Percentiles rank a stretch among this genome's conserved stretches.
These are phyloP conservation scores for Lagothrix lagotricha DNA, from an alignment of 2,797 vertebrate genomes.

Conservation along the genomic window DNA sequence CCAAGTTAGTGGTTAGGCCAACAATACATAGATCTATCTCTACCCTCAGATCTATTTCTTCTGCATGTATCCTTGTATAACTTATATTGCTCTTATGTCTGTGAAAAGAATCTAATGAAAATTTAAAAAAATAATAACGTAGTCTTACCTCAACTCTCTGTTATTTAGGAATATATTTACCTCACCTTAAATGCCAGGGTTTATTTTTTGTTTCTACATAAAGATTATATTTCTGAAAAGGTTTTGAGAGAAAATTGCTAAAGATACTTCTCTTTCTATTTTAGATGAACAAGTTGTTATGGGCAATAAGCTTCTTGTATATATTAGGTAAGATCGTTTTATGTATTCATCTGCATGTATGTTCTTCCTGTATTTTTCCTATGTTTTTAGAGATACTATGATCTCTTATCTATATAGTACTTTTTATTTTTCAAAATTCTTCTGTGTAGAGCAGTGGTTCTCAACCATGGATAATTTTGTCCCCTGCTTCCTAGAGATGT, in stretches of 20 bases:
- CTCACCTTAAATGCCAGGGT: slow-evolving; percentile 27
- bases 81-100: background rate
- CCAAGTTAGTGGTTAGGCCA: background rate
- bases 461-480: background rate
- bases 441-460: background rate
- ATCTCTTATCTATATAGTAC: background rate
- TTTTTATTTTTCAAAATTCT: slow-evolving; percentile 10
- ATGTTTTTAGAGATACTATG: background rate
- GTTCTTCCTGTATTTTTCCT: background rate
- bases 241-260: slow-evolving; percentile 44
- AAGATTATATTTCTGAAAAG: slow-evolving; percentile 47
- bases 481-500: background rate
- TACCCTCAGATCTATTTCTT: background rate
- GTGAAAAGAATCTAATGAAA: background rate
- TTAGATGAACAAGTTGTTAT: slow-evolving; percentile 96
- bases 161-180: slow-evolving; percentile 32
- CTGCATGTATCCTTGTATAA: background rate
- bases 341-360: background rate
- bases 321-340: slow-evolving; percentile 92
- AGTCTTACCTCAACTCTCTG: background rate
- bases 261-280: slow-evolving; percentile 75
- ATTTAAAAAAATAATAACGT: background rate
- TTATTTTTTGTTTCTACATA: slow-evolving; percentile 25
- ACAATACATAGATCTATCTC: background rate
- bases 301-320: slow-evolving; percentile 98